Percentiles rank a stretch among this genome's conserved stretches.
These are phyloP conservation scores for Invenusta paracnida DNA, from an alignment of 2,888 invertebrate genomes.

Conservation along the genomic window DNA sequence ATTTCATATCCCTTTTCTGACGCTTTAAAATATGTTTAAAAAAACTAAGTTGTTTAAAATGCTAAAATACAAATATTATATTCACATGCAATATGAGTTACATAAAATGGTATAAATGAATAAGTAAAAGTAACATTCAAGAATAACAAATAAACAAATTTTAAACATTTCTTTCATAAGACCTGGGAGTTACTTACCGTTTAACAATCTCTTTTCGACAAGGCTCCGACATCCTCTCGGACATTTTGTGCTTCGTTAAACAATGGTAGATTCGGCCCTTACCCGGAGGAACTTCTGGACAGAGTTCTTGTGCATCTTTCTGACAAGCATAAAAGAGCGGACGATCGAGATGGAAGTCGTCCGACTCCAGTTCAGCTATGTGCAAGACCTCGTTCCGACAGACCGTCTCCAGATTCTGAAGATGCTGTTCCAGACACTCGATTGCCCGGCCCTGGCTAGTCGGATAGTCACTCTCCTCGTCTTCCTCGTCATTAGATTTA, in stretches of 20 bases:
- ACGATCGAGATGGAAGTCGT: constrained; percentile 79
- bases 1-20: too few species aligned
- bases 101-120: too few species aligned
- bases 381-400: constrained; percentile 77
- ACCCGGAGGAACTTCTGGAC: constrained; percentile 72
- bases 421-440: constrained; percentile 73
- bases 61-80: too few species aligned
- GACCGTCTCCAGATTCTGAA: constrained; percentile 63
- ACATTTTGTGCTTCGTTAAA: constrained; percentile 61
- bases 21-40: too few species aligned
- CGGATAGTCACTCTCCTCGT: background rate
- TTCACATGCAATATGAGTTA: too few species aligned
- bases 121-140: too few species aligned
- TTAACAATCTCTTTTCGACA: too few species aligned
- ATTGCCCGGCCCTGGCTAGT: constrained; percentile 73
- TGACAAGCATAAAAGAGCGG: constrained; percentile 83
- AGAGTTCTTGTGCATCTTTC: constrained; percentile 71
- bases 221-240: background rate
- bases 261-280: constrained; percentile 82
- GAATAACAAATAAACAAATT: too few species aligned
- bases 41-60: too few species aligned
- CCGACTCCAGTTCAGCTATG: constrained; percentile 81
- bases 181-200: too few species aligned
- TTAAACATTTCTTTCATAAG: too few species aligned
- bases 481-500: background rate